Conservation (phyloP, 2,888 invertebrate genomes). For the Ceriagrion tenellum region DNA sequence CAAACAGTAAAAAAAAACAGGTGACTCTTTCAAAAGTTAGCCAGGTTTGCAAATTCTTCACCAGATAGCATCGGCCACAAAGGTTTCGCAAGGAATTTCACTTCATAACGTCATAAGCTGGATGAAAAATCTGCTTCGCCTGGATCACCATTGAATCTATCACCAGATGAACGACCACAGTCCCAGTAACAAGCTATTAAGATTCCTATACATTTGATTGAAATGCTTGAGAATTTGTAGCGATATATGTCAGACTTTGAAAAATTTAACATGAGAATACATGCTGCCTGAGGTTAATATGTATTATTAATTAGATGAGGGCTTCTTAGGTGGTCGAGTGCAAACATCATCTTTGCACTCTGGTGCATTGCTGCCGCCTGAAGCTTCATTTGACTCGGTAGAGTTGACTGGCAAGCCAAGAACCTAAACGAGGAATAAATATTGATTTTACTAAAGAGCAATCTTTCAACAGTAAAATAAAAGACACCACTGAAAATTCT, state of each 20-base stretch:
- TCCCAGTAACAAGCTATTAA: not conserved
- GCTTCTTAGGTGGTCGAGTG: slow-evolving; percentile 15
- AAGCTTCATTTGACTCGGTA: slow-evolving; percentile 2
- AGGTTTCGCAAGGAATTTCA: slow-evolving; percentile 11
- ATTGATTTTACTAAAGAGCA: not conserved
- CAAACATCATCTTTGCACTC: slow-evolving; percentile 50
- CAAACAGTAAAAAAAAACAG: slow-evolving; percentile 18
- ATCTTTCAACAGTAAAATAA: not conserved
- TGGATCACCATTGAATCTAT: not conserved
- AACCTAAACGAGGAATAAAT: not conserved
- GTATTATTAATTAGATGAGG: not conserved
- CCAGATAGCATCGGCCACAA: not conserved
- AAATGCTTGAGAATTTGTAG: not conserved
- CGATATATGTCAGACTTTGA: not conserved
- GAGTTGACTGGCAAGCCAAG: slow-evolving; percentile 11
- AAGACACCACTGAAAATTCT: not conserved
- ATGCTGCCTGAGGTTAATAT: not conserved
- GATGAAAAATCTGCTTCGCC: not conserved
- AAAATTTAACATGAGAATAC: not conserved
- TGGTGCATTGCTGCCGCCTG: not conserved
- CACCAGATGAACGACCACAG: not conserved
- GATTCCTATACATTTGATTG: not conserved
- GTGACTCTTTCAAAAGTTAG: not conserved
- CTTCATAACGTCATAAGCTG: slow-evolving; percentile 22
- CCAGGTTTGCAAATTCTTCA: not conserved